These are phyloP conservation scores for Drosophila nigricruria DNA, from an alignment of 2,888 invertebrate genomes.

Conservation along the genomic window DNA sequence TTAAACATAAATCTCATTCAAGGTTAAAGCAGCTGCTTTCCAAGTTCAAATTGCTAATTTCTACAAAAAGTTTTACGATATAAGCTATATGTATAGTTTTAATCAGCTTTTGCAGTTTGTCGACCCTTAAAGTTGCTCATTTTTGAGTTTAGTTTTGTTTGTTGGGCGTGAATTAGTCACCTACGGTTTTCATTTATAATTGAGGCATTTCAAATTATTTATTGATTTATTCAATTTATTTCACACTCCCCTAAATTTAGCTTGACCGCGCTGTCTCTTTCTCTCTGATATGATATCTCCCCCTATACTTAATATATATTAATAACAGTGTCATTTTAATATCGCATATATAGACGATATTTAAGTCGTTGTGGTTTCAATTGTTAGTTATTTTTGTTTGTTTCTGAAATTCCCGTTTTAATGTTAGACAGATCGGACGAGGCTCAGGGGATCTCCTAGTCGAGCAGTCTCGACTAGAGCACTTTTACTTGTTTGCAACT, in stretches of 20 bases:
- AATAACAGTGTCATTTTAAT: neutral
- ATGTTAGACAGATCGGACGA: no score
- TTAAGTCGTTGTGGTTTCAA: conserved; percentile 1
- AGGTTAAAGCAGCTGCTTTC: conserved; percentile 47
- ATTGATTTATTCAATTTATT: neutral
- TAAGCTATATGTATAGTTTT: neutral
- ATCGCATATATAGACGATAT: neutral
- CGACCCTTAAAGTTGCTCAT: neutral
- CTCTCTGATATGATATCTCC: neutral
- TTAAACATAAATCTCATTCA: conserved; percentile 45
- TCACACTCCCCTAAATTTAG: neutral
- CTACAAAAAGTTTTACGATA: neutral
- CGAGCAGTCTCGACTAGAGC: no score
- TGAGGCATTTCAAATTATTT: neutral
- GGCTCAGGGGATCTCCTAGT: no score
- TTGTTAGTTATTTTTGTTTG: neutral
- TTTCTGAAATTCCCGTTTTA: no score
- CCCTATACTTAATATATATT: neutral
- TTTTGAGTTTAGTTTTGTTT: neutral
- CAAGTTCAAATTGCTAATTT: neutral
- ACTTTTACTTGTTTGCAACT: no score
- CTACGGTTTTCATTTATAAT: neutral
- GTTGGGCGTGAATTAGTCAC: no score
- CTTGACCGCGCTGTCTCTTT: neutral
- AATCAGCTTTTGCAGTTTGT: neutral